A percentile compares a stretch with the other conserved stretches of the same genome.
Evolutionary conservation across 1,140 invertebrate species (phyloP).

Genomic region (Brachystomella parvula): DNA sequence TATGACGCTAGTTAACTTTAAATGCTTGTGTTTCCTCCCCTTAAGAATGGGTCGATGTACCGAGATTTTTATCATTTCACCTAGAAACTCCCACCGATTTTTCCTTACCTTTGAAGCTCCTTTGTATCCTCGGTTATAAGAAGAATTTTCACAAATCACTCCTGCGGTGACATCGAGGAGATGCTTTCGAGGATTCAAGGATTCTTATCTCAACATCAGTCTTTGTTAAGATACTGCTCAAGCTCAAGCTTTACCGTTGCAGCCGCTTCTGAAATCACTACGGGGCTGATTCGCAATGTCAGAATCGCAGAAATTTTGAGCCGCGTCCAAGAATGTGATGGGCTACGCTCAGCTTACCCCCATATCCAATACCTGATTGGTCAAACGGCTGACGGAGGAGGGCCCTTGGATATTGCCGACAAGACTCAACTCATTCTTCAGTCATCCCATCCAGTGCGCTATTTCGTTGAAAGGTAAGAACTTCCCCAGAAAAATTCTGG

Average conservation of each 20-base stretch:
- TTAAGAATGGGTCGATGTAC: too few relatives aligned
- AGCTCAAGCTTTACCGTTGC: neutral
- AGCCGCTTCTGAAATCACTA: neutral
- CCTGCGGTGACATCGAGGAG: too few relatives aligned
- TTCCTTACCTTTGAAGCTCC: too few relatives aligned
- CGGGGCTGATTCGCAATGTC: neutral
- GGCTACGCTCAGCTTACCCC: slow-evolving; percentile 12
- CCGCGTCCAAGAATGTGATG: slow-evolving; percentile 20
- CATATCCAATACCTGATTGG: slow-evolving; percentile 32
- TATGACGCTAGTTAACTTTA: too few relatives aligned
- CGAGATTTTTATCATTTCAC: too few relatives aligned
- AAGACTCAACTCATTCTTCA: slow-evolving; percentile 36
- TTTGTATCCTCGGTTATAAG: too few relatives aligned
- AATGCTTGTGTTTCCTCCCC: too few relatives aligned
- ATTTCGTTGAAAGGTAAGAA: slow-evolving; percentile 31
- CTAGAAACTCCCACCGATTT: too few relatives aligned
- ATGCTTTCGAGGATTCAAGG: too few relatives aligned
- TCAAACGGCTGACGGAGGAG: neutral
- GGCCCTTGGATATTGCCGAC: slow-evolving; percentile 29
- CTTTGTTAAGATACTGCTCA: neutral
- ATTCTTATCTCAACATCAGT: neutral
- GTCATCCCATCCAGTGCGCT: slow-evolving; percentile 32
- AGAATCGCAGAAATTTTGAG: slow-evolving; percentile 16
- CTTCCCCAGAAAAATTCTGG: neutral
- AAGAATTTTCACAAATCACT: too few relatives aligned